These are phyloP conservation scores for Kryphioiulus occultus DNA, from an alignment of 2,888 invertebrate species.

Conservation along the genomic window DNA sequence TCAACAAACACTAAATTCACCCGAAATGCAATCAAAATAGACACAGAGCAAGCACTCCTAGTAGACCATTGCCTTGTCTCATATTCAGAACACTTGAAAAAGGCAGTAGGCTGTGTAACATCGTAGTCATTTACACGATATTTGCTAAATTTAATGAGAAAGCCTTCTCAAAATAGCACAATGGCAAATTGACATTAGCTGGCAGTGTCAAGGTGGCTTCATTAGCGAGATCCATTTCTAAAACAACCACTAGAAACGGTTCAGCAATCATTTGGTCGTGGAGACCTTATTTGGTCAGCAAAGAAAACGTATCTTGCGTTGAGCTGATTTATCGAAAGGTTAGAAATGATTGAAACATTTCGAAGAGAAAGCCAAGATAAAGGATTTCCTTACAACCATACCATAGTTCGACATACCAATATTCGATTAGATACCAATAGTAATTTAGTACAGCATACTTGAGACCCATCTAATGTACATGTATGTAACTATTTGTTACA, in stretches of 20 bases:
- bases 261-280: neutral
- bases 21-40: neutral
- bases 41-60: neutral
- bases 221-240: neutral
- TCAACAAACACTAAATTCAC: conserved; percentile 11
- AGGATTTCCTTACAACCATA: too few species aligned
- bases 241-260: neutral
- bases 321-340: neutral
- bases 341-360: neutral
- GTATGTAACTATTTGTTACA: too few species aligned
- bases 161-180: neutral
- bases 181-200: neutral
- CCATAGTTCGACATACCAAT: too few species aligned
- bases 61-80: neutral
- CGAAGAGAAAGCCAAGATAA: too few species aligned
- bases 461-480: too few species aligned
- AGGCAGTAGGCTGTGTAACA: neutral
- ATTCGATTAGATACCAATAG: too few species aligned
- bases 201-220: neutral
- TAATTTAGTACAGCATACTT: too few species aligned
- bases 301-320: neutral
- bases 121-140: neutral
- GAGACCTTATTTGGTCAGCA: neutral
- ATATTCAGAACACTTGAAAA: neutral
- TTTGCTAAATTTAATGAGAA: neutral